These are phyloP conservation scores for Rostratula benghalensis DNA, from an alignment of 2,113 vertebrate species.

Conservation along the genomic window DNA sequence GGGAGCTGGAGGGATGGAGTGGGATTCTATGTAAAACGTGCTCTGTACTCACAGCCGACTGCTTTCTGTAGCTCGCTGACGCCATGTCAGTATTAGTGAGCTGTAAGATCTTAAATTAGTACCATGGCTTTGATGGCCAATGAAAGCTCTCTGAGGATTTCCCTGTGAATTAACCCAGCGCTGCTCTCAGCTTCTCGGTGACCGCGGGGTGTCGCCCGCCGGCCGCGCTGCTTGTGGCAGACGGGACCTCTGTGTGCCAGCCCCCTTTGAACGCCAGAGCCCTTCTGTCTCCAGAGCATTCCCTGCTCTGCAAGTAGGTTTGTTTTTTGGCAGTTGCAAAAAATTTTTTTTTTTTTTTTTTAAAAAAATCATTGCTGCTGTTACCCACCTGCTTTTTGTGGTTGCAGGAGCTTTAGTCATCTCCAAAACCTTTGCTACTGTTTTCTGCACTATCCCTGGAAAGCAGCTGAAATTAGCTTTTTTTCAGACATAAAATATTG, in stretches of 20 bases:
- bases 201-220: conserved; percentile 14
- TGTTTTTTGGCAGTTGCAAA: not conserved
- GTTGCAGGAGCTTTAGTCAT: not conserved
- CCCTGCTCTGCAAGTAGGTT: accelerated
- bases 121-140: not conserved
- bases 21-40: not conserved
- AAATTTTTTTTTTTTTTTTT: too few species aligned
- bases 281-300: accelerated
- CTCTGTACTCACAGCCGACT: not conserved
- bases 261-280: too few species aligned
- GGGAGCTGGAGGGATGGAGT: not conserved
- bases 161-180: accelerated
- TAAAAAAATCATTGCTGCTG: too few species aligned
- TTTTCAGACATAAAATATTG: not conserved
- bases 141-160: not conserved
- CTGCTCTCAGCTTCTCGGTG: not conserved
- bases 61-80: not conserved
- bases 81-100: not conserved
- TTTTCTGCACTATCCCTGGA: not conserved
- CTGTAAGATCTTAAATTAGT: not conserved
- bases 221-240: not conserved
- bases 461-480: not conserved
- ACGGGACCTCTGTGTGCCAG: too few species aligned
- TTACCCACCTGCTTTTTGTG: not conserved
- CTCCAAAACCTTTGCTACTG: not conserved